Conservation (phyloP, 2,797 vertebrate species). For the Leucoraja ocellata region DNA sequence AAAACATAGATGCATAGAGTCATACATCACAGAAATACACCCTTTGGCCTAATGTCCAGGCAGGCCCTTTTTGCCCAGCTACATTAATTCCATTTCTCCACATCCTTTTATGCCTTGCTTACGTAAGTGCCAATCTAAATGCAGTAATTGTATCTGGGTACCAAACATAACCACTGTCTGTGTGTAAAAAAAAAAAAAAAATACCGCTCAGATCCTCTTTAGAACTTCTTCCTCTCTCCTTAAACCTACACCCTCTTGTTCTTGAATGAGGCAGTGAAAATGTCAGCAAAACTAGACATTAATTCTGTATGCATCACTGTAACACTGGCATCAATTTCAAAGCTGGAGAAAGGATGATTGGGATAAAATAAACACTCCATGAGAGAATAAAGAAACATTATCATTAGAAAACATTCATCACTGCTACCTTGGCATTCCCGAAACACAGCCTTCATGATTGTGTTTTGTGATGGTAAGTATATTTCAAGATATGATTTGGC, state of each 20-base stretch:
- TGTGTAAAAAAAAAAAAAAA: no score
- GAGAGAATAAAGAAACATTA: not conserved
- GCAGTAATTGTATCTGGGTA: no score
- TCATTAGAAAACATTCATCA: not conserved
- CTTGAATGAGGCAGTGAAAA: not conserved
- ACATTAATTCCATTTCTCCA: no score
- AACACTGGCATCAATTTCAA: not conserved
- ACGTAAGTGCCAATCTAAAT: no score
- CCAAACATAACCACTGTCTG: no score
- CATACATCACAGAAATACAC: no score
- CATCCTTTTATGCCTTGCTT: no score
- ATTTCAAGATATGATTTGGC: not conserved
- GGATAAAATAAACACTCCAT: not conserved
- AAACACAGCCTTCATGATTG: not conserved
- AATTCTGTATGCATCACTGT: not conserved
- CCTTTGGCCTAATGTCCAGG: no score
- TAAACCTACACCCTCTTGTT: no score
- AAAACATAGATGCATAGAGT: not conserved
- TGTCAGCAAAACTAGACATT: not conserved
- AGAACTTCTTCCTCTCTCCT: no score
- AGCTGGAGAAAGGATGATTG: not conserved
- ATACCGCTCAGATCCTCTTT: no score
- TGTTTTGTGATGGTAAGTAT: not conserved
- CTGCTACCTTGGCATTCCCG: not conserved
- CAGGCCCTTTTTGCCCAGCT: no score